Evolutionary conservation across 2,797 vertebrate genomes (phyloP).

Genomic region (Cynodonichthys magdalenae): DNA sequence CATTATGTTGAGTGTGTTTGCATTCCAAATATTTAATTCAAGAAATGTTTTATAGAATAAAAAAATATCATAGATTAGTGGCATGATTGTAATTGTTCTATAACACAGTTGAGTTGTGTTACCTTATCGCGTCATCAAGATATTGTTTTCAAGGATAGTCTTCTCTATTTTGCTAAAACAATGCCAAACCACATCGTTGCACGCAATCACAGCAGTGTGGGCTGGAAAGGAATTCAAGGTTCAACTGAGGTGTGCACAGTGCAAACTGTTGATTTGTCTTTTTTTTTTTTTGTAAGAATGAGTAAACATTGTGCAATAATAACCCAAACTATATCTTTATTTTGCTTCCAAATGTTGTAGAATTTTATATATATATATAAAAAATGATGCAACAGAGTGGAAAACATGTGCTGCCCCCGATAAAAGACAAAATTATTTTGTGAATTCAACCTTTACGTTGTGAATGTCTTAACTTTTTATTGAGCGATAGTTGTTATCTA

Average conservation of each 20-base stretch:
- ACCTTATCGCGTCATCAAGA: too few relatives aligned
- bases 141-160: background rate
- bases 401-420: background rate
- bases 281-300: background rate
- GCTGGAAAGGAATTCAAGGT: background rate
- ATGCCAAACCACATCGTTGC: background rate
- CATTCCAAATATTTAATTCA: too few relatives aligned
- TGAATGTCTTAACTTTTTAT: background rate
- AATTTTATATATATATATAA: background rate
- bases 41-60: too few relatives aligned
- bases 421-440: background rate
- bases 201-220: background rate
- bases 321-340: background rate
- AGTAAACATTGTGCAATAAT: background rate
- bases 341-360: background rate
- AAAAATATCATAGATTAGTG: too few relatives aligned
- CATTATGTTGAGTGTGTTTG: too few relatives aligned
- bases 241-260: background rate
- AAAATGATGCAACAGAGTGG: slow-evolving; percentile 3
- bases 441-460: background rate
- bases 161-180: background rate
- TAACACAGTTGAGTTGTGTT: too few relatives aligned
- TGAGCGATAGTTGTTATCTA: slow-evolving; percentile 13
- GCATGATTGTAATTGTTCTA: too few relatives aligned
- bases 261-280: background rate